Base-by-base conservation (phyloP, 1,140 invertebrate species). In the Bradynema listronoti region DNA sequence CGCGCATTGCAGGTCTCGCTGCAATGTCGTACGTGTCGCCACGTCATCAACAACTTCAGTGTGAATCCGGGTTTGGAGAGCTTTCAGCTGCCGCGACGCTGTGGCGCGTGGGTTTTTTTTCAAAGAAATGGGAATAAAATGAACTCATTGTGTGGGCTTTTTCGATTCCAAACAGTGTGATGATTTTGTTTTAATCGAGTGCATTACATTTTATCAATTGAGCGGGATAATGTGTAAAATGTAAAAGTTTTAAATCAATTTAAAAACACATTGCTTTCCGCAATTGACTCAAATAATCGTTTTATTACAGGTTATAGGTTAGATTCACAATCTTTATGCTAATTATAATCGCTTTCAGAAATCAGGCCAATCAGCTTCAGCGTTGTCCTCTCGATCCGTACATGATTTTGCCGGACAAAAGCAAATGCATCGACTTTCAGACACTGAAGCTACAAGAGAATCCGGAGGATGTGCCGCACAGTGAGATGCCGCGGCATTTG, bases 381-480 rank as follows among this genome's bases (percentile, higher is more conserved):
- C 90, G 90, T 71, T 99, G 95, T 80, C 93, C 94, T 1, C 75
- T 98, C 24, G 95, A 99, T 82, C 95, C 95, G 3, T 99, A 90
- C 78, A 94, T 93, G 76, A 95, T 99, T 62, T 86, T 86, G 32
- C 92, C 94, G 25, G 95, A 99, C 75, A 95, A 94, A 79, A 97
- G 93, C 77, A 84, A 86, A 66, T 98, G 94, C 80, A 88, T 96
- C 3, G 94, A 99, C 81, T 96, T 90, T 78, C 85, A 86, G 78
- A 80, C 83, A 11, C 66, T 86, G 4, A 98, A 96, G 79, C 79
- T 98, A 9, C 94, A 98, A 85, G 94, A 99, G 81, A 81, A 90
- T 6, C 91, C 91, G 4, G 94, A 99, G 79, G 87, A 87, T 63
- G 89, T 98, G 59, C 95, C 94, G 0, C 91, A 96, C 77, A 93